Base-by-base conservation (phyloP, 2,888 invertebrate genomes). In the Empis stercorea region DNA sequence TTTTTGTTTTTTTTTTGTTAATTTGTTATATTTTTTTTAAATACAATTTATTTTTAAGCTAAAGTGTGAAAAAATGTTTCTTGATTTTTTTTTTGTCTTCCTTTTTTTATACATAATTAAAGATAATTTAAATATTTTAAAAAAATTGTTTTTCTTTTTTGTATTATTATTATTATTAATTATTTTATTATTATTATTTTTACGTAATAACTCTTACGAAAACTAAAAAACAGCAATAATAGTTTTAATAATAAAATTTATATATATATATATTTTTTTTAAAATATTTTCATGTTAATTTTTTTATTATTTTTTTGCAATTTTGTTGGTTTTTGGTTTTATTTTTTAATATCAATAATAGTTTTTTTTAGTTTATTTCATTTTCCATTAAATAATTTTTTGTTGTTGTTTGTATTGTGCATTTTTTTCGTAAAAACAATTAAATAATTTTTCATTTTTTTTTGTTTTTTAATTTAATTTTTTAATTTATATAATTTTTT, bases 61-160 rank as follows among this genome's bases (percentile, higher is more conserved):
- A 66, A 65, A 66, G 66, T 66, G 65, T 66, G 65, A 66, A 66
- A 65, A 66, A 66, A 64, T 64, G 53, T 53, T 65, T 65, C 64
- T 66, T 58, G 61, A 59, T 54, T 53, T 50, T 53, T 51, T 56
- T 54, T 53, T 58, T 61, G 56, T 57, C 48, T 53, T 48, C 54
- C 52, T 56, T 55, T 56, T 52, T 48, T 51, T 51, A 40, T 40
- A 40, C 40, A 40, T 40, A 40, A 40, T 40, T 40, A 23, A 40
- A 40, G 40, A 27, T 40, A 40, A 40, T 40, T 40, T 40, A 20
- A 23, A 40, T 20, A 20, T 20, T 40, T 23, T 23, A 20, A 20
- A 40, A 40, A 40, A 23, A 23, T 40, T 27, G 4, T 55, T 57
- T 56, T 54, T 50, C 47, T 46, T 48, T 51, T 56, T 55, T 49